Evolutionary conservation across 2,888 invertebrate species (phyloP), one percentile per base, ranked within the genome.

Genomic region (Schizotus pectinicornis): DNA sequence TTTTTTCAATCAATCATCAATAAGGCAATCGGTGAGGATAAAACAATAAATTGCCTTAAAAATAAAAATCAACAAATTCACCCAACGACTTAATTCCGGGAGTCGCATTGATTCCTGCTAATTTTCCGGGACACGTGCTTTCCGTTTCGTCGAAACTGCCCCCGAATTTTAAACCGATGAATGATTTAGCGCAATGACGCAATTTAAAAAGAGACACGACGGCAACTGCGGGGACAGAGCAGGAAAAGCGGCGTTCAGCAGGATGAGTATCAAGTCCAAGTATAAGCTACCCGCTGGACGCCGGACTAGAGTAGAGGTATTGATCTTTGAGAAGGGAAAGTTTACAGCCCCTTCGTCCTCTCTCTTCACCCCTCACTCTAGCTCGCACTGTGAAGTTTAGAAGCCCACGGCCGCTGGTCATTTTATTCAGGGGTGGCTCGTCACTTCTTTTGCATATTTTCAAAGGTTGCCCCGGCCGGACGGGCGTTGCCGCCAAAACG

Each of bases 261-360:
- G 61, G 56, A 59, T 52, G 56, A 61, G 52, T 59, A 63, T 62
- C 62, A 65, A 67, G 71, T 70, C 69, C 71, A 71, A 72, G 70
- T 70, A 66, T 67, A 69, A 69, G 69, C 68, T 63, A 69, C 61
- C 68, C 69, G 68, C 76, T 75, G 75, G 75, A 74, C 76, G 76
- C 75, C 71, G 74, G 75, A 75, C 77, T 76, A 74, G 74, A 77
- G 78, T 78, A 74, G 77, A 79, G 79, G 79, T 80, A 80, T 80
- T 80, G 80, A 80, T 80, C 80, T 80, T 79, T 80, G 80, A 80
- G 80, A 78, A 79, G 79, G 78, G 79, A 79, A 79, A 80, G 79
- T 79, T 80, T 80, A 79, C 78, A 79, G 76, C 78, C 78, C 77
- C 75, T 72, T 64, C 64, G 63, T 70, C 68, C 65, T 51, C 61